Evolutionary conservation across 2,113 vertebrate species (phyloP).

Genomic region (Gobio gobio): DNA sequence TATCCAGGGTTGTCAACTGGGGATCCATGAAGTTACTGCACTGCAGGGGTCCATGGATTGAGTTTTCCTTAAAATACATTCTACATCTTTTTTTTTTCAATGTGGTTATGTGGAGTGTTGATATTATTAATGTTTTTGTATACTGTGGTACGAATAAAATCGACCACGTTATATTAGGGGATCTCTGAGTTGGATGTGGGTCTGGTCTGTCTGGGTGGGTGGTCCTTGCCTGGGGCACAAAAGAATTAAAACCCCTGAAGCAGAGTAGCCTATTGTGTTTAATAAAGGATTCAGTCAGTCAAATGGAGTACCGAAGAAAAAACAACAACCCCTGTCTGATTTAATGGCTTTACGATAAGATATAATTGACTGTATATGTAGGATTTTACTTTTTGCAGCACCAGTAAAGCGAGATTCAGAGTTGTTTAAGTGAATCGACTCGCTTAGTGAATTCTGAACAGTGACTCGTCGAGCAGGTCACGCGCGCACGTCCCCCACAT

Average conservation of each 20-base stretch:
- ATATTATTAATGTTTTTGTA: no score
- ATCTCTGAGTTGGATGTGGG: not conserved
- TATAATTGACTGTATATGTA: no score
- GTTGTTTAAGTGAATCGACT: slow-evolving; percentile 19
- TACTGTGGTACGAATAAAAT: no score
- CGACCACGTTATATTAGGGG: not conserved
- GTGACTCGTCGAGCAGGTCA: slow-evolving; percentile 7
- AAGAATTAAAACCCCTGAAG: not conserved
- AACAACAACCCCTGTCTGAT: not conserved
- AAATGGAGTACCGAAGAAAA: not conserved
- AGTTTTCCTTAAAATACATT: not conserved
- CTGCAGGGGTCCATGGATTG: not conserved
- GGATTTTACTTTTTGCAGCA: not conserved
- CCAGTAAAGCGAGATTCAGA: not conserved
- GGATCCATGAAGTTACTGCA: no score
- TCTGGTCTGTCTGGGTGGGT: not conserved
- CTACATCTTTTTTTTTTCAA: not conserved
- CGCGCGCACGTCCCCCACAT: slow-evolving; percentile 2
- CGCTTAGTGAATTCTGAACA: not conserved
- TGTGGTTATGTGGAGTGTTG: not conserved
- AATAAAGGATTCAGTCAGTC: not conserved
- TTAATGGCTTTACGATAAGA: not conserved
- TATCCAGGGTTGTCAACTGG: not conserved
- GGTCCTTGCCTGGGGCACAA: slow-evolving; percentile 3
- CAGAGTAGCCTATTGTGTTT: not conserved